A percentile compares a stretch with the other conserved stretches of the same genome.
Conservation (phyloP, 2,888 invertebrate genomes). For the Stenoptilia bipunctidactyla region DNA sequence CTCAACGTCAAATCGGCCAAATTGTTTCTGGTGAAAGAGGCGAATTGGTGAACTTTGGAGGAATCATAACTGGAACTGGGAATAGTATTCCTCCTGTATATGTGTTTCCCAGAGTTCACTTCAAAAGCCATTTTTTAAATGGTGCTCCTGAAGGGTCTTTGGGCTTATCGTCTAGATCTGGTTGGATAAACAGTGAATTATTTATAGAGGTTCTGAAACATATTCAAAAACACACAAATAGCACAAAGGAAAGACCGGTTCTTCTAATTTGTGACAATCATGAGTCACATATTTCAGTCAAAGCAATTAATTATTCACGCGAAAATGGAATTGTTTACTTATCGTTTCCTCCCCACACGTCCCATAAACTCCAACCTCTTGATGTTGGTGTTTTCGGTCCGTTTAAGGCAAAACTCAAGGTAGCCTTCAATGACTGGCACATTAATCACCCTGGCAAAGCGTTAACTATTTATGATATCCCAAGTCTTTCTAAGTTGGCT, state of each 20-base stretch:
- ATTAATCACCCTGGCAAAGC: conserved; percentile 18
- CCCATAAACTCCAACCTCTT: conserved; percentile 27
- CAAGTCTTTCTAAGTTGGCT: too few relatives aligned
- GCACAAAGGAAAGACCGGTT: conserved; percentile 15
- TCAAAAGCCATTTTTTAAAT: conserved; percentile 6
- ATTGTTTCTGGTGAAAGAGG: conserved; percentile 23
- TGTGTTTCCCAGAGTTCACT: conserved; percentile 18
- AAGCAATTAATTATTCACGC: conserved; percentile 13
- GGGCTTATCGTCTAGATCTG: conserved; percentile 13
- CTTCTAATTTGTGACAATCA: conserved; percentile 15
- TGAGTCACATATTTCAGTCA: conserved; percentile 10
- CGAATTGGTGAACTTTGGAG: conserved; percentile 17
- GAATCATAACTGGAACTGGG: conserved; percentile 19
- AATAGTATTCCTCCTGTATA: conserved; percentile 26
- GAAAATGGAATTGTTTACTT: conserved; percentile 15
- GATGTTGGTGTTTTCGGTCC: conserved; percentile 23
- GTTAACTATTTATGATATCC: conserved; percentile 25
- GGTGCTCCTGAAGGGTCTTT: conserved; percentile 17
- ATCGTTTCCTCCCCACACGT: conserved; percentile 24
- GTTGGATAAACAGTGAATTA: conserved; percentile 15
- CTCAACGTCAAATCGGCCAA: conserved; percentile 20
- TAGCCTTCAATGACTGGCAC: conserved; percentile 26
- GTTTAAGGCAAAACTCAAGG: conserved; percentile 7
- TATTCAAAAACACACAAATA: conserved; percentile 10
- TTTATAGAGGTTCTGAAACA: conserved; percentile 11